Conservation (phyloP, 2,888 invertebrate genomes). For the Erebia aethiops region DNA sequence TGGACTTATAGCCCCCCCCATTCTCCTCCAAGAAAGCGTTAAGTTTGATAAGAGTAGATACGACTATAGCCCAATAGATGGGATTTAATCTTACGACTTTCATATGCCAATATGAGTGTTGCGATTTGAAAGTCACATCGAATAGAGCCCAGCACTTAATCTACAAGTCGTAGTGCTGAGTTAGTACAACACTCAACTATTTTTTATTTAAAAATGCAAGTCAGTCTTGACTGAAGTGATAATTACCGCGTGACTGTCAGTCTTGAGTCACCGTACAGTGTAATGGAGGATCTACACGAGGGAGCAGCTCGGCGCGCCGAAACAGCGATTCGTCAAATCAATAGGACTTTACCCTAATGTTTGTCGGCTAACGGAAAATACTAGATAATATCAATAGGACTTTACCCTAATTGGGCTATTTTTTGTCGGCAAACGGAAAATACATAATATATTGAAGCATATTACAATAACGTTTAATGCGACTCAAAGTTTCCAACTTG, state of each 20-base stretch:
- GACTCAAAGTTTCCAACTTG: no score
- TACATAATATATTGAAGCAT: neutral
- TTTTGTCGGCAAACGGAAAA: neutral
- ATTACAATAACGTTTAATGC: no score
- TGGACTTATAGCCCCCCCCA: no score
- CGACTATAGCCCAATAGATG: no score
- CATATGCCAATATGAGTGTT: no score
- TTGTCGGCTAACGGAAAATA: no score
- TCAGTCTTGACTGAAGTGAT: conserved; percentile 52
- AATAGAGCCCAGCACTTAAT: conserved; percentile 15
- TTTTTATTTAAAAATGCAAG: conserved; percentile 73
- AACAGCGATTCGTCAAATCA: neutral
- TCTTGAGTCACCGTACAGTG: conserved; percentile 55
- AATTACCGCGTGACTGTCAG: conserved; percentile 54
- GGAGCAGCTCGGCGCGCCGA: conserved; percentile 2
- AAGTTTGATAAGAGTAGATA: no score
- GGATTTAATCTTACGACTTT: no score
- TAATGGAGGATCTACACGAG: conserved; percentile 16
- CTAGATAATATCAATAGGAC: no score
- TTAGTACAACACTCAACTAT: conserved; percentile 52
- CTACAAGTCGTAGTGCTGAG: conserved; percentile 28
- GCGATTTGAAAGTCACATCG: neutral
- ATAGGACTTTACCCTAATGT: neutral
- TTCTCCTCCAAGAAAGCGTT: no score
- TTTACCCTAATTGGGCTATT: neutral